Base-by-base conservation (phyloP, 2,797 vertebrate genomes). In the Hemibagrus guttatus region DNA sequence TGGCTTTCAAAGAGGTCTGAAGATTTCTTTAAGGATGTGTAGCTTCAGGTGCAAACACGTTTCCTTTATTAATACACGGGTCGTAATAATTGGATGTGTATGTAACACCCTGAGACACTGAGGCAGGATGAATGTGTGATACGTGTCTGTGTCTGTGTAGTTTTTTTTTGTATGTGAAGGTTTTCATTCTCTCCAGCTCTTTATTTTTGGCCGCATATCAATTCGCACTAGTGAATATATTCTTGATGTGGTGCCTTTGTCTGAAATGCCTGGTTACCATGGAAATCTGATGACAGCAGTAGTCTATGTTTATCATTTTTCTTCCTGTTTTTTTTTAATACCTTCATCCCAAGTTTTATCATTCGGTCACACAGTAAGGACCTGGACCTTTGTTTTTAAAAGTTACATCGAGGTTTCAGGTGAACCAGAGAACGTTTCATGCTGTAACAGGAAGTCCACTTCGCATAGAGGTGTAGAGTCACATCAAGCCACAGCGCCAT, bases 181-280 rank as follows among this genome's bases (percentile, higher is more conserved):
- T 71, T 71, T 39, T 66, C 46, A 12, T 59, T 81, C 21, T 85
- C 54, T 85, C 76, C 54, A 28, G 23, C 85, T 81, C 54, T 66
- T 59, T 81, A 21, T 80, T 69, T 85, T 69, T 68, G 42, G 58
- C 52, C 28, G 26, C 56, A 83, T 78, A 80, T 68, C 72, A 58
- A 52, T 64, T 75, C 21, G 6, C 59, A 26, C 72, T 35, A 54
- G 39, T 64, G 42, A 63, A 63, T 64, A 39, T 72, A 87, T 61
- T 23, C 82, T 75, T 52, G n/a, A 56, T 61, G n/a, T 81, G 64
- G 42, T 16, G 59, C 68, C 72, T 35, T 39, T 46, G 63, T 84
- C 85, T 91, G 84, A 87, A 84, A 90, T 81, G 26, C 74, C 72
- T 12, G 19, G 89, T 93, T 91, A 83, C 90, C 88, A 86, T 90